A percentile compares a stretch with the other conserved stretches of the same genome.
Evolutionary conservation across 2,888 invertebrate species (phyloP).

Genomic region (Idaea straminata): DNA sequence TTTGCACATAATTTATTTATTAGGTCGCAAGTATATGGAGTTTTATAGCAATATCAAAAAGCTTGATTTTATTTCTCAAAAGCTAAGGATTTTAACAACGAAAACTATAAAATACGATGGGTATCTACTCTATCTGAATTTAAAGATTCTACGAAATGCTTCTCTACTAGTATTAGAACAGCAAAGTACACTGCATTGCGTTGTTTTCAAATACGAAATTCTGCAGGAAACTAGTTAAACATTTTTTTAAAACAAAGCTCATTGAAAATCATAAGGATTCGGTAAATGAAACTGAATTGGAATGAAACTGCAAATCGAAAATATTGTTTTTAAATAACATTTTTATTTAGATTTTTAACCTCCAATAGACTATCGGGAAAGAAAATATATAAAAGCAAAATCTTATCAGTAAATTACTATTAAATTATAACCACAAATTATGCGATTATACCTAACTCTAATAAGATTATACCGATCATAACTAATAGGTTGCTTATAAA

Average conservation of each 20-base stretch:
- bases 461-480: background rate
- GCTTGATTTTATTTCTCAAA: background rate
- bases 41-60: background rate
- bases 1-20: background rate
- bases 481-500: background rate
- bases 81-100: background rate
- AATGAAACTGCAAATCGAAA: background rate
- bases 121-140: background rate
- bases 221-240: background rate
- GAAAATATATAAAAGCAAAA: too few relatives aligned
- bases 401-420: too few relatives aligned
- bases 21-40: background rate
- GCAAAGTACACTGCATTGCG: background rate
- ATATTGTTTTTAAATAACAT: background rate
- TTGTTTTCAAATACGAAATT: background rate
- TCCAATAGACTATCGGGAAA: slow-evolving; percentile 8
- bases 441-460: too few relatives aligned
- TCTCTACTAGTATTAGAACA: background rate
- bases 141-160: background rate
- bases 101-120: background rate
- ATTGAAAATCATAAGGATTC: background rate
- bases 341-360: background rate
- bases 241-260: background rate
- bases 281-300: background rate
- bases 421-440: too few relatives aligned